Conservation (phyloP, 2,797 vertebrate species). For the Epinephelus awoara region DNA sequence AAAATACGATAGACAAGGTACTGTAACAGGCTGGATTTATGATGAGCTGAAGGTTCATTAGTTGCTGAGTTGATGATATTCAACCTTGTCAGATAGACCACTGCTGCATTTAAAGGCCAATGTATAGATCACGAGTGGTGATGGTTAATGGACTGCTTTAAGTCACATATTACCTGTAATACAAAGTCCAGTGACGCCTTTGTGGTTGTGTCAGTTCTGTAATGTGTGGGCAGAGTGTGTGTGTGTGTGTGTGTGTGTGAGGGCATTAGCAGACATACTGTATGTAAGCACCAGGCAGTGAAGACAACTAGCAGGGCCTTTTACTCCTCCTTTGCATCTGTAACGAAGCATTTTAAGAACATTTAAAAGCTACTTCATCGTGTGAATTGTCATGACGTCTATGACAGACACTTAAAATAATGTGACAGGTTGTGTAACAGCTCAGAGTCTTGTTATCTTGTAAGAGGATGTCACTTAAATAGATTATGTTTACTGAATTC, state of each 20-base stretch:
- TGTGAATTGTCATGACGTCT: not conserved
- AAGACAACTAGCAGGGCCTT: not conserved
- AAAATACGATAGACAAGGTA: constrained; percentile 60
- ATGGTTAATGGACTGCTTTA: not conserved
- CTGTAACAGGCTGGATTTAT: not conserved
- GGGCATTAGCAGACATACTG: not conserved
- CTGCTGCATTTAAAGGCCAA: not conserved
- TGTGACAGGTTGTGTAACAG: constrained; percentile 14
- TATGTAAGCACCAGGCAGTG: not conserved
- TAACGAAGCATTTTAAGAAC: not conserved
- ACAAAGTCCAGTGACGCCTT: not conserved
- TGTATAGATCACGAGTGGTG: not conserved
- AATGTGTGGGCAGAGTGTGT: not conserved
- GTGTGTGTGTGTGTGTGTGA: constrained; percentile 1
- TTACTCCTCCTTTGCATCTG: not conserved
- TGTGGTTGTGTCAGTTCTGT: not conserved
- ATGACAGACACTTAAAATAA: not conserved
- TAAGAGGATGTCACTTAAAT: not conserved
- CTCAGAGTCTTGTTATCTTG: not conserved
- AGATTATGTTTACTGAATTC: not conserved
- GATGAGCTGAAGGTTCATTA: not conserved
- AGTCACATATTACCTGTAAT: constrained; percentile 1
- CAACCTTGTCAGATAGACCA: not conserved
- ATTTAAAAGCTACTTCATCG: not conserved
- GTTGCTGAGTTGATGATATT: not conserved